Conservation (phyloP, 2,888 invertebrate genomes). For the Drosophila multiciliata region DNA sequence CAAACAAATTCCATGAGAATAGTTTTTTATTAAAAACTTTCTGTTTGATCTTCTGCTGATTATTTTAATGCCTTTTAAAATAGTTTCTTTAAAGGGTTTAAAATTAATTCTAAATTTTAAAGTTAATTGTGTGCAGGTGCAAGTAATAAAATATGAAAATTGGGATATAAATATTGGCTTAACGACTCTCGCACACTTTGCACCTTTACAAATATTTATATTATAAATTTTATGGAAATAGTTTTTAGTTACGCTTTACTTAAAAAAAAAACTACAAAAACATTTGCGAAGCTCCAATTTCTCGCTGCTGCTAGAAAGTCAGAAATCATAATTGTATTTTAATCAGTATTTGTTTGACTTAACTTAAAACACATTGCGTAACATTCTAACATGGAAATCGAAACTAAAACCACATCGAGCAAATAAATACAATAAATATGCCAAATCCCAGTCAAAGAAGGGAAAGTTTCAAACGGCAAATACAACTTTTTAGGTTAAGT, state of each 20-base stretch:
- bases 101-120: not conserved
- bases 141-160: not conserved
- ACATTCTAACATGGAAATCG: slow-evolving; percentile 1
- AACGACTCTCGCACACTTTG: not conserved
- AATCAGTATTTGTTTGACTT: not conserved
- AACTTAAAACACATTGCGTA: slow-evolving; percentile 11
- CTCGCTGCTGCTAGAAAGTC: not conserved
- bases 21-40: not conserved
- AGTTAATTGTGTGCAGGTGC: not conserved
- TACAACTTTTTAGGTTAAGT: slow-evolving; percentile 20
- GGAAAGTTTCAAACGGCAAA: slow-evolving; percentile 21
- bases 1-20: not conserved
- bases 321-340: not conserved
- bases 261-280: not conserved
- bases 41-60: not conserved
- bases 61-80: not conserved
- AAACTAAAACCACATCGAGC: not conserved
- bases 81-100: not conserved
- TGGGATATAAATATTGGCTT: not conserved
- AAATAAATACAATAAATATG: not conserved
- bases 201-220: not conserved
- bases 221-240: not conserved
- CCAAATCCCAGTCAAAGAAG: slow-evolving; percentile 20
- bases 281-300: not conserved
- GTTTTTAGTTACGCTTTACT: not conserved